Evolutionary conservation across 2,113 vertebrate genomes (phyloP), one percentile per base, ranked within the genome.

Genomic region (Etheostoma spectabile): DNA sequence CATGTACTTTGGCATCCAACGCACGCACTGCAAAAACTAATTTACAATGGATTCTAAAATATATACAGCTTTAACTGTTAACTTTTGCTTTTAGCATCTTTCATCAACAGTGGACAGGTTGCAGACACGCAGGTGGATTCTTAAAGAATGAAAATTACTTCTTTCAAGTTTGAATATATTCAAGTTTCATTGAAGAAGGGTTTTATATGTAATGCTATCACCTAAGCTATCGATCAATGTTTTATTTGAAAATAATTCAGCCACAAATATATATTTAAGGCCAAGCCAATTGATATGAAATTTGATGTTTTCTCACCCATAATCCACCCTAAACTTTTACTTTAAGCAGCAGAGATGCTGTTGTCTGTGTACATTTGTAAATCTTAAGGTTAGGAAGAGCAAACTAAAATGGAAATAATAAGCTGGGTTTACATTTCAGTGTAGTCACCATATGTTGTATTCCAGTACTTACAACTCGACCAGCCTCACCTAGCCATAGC

Each of bases 81-180:
- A 18, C 7, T 53, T 69, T 15, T 11, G 13, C 21, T 73, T 68
- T 15, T 10, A 14, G 42, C 22, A 52, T 59, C 1, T 46, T 51
- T 19, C 5, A 46, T 35, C 18, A 30, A 30, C 48, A 48, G 13
- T 13, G 14, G 22, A 19, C 13, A 55, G 6, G 51, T 18, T 73
- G 27, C 19, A 24, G 57, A 72, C n/a, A 57, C 45, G 62, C 78
- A 65, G 57, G 24, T 68, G 73, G 49, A 72, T 62, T 84, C 59
- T 57, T 75, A 16, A 49, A 62, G 46, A 22, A 77, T 61, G 16
- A 45, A 24, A n/a, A 59, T 8, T 4, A 12, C 0, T 13, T 30
- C 8, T 48, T 33, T 66, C 13, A 53, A 46, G 8, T 45, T 73
- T 38, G 22, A 13, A 7, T 49, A 72, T 42, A n/a, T 67, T 19